These are phyloP conservation scores for Poeciliopsis prolifica DNA, from an alignment of 2,113 vertebrate genomes.

Conservation along the genomic window DNA sequence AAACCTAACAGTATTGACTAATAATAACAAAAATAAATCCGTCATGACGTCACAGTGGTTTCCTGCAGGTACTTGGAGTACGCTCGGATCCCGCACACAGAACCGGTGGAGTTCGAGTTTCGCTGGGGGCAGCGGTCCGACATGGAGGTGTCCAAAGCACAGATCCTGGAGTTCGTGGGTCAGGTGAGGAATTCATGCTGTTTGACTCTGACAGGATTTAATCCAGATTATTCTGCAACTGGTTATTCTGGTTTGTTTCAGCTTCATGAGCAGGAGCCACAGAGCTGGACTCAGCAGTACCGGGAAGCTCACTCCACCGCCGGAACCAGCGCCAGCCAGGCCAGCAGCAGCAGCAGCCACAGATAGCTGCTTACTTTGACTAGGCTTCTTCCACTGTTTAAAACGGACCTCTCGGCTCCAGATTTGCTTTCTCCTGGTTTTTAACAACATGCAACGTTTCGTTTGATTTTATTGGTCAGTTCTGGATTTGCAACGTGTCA, in stretches of 20 bases:
- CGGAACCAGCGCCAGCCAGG: conserved; percentile 43
- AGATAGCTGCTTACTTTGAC: background rate
- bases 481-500: too few species aligned
- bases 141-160: conserved; percentile 83
- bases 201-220: fast-evolving
- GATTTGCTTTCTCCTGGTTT: too few species aligned
- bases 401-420: too few species aligned
- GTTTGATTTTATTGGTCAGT: too few species aligned
- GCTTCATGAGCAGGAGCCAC: conserved; percentile 84
- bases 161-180: conserved; percentile 84
- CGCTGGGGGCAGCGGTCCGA: conserved; percentile 84
- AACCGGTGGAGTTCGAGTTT: conserved; percentile 81
- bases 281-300: conserved; percentile 83
- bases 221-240: background rate
- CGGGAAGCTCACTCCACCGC: conserved; percentile 69
- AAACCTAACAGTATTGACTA: too few species aligned
- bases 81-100: conserved; percentile 81
- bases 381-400: background rate
- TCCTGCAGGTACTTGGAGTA: conserved; percentile 80
- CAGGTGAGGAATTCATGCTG: conserved; percentile 41
- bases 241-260: conserved; percentile 39
- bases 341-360: background rate
- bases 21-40: too few species aligned
- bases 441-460: too few species aligned
- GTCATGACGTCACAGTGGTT: too few species aligned